Conservation (phyloP, 1,140 invertebrate genomes). For the Drosophila varians region DNA sequence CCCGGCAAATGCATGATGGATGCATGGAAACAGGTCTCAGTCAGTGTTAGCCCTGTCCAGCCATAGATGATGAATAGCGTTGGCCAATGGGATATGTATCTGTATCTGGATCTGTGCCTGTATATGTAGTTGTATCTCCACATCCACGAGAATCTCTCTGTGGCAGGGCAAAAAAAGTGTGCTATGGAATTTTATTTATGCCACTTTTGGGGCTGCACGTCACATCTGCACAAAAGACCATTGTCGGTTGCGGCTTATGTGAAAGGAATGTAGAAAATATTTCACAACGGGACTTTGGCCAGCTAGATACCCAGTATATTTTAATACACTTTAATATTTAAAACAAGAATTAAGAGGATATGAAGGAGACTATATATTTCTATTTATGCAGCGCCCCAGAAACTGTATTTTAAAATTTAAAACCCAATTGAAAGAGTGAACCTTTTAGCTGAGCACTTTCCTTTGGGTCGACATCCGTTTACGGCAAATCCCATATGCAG, state of each 20-base stretch:
- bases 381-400: too few relatives aligned
- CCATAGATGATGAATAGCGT: slow-evolving; percentile 42
- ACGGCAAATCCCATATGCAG: slow-evolving; percentile 22
- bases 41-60: slow-evolving; percentile 15
- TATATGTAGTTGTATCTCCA: neutral
- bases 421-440: neutral
- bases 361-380: neutral
- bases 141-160: slow-evolving; percentile 5
- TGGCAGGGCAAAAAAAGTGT: slow-evolving; percentile 51
- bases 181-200: slow-evolving; percentile 73
- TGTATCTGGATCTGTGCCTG: neutral
- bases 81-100: slow-evolving; percentile 14
- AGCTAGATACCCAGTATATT: slow-evolving; percentile 2
- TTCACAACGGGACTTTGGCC: neutral
- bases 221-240: slow-evolving; percentile 48
- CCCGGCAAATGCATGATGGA: slow-evolving; percentile 46
- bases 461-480: slow-evolving; percentile 4
- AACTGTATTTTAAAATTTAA: neutral
- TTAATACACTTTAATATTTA: neutral
- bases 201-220: slow-evolving; percentile 74
- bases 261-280: neutral
- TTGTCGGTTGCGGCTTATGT: slow-evolving; percentile 40
- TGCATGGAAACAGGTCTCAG: slow-evolving; percentile 35
- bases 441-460: neutral
- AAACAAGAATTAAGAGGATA: neutral